phyloP scores from a whole-genome alignment of 2,797 vertebrate genomes.

The Tapirus indicus region DNA sequence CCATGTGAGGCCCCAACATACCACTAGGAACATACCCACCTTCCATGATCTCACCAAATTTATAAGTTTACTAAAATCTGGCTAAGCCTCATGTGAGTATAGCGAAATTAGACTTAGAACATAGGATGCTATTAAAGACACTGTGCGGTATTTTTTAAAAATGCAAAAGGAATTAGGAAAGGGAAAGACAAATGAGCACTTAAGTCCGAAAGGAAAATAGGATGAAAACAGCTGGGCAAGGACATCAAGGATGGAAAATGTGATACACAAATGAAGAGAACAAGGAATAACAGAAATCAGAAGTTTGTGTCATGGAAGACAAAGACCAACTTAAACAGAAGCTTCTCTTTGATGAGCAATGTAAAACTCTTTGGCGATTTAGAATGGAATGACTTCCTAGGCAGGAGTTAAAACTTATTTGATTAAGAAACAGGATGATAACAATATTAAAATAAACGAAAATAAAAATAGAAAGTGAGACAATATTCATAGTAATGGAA shows the following conservation, averaged over 20 bases:
- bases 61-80: background rate
- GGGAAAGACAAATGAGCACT: background rate
- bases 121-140: background rate
- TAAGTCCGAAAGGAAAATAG: background rate
- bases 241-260: background rate
- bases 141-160: background rate
- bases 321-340: background rate
- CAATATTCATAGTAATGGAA: background rate
- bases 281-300: background rate
- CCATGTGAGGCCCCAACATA: background rate
- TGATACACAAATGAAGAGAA: background rate
- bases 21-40: background rate
- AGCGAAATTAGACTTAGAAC: background rate
- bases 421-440: background rate
- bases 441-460: constrained; percentile 5
- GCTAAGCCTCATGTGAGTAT: background rate
- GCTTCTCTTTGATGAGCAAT: background rate
- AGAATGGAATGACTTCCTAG: background rate
- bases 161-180: background rate
- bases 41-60: constrained; percentile 22
- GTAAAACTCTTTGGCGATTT: background rate
- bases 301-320: background rate
- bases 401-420: background rate
- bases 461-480: background rate
- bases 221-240: background rate